phyloP scores from a whole-genome alignment of 2,113 vertebrate species.

The Cygnus atratus region DNA sequence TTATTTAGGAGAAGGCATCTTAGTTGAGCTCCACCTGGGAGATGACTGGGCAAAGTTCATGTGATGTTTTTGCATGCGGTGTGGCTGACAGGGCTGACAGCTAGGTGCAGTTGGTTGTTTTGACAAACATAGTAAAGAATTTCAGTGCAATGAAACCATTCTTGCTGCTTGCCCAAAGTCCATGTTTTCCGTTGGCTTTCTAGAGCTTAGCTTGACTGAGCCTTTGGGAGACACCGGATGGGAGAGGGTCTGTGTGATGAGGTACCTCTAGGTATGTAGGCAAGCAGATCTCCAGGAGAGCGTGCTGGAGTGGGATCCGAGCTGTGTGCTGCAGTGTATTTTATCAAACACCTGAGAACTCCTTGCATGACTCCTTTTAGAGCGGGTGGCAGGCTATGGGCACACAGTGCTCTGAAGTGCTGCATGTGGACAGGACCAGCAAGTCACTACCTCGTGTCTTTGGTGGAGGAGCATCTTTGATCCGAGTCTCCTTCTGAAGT shows the following conservation, averaged over 20 bases:
- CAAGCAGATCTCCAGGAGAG: background rate
- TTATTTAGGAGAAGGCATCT: background rate
- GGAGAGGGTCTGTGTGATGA: background rate
- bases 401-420: background rate
- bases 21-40: background rate
- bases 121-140: conserved; percentile 8
- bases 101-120: conserved; percentile 12
- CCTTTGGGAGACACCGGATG: background rate
- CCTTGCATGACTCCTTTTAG: background rate
- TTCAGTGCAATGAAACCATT: conserved; percentile 18
- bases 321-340: background rate
- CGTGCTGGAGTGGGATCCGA: background rate
- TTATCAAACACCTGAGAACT: background rate
- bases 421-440: conserved; percentile 8
- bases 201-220: background rate
- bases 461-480: background rate
- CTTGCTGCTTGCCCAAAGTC: conserved; percentile 20
- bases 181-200: background rate
- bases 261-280: accelerated
- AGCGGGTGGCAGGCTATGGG: background rate
- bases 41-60: background rate
- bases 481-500: background rate
- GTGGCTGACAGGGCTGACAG: background rate
- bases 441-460: background rate
- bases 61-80: background rate